Percentiles rank a stretch among this genome's conserved stretches.
Conservation (phyloP, 2,888 invertebrate species). For the Melinopterus prodromus region DNA sequence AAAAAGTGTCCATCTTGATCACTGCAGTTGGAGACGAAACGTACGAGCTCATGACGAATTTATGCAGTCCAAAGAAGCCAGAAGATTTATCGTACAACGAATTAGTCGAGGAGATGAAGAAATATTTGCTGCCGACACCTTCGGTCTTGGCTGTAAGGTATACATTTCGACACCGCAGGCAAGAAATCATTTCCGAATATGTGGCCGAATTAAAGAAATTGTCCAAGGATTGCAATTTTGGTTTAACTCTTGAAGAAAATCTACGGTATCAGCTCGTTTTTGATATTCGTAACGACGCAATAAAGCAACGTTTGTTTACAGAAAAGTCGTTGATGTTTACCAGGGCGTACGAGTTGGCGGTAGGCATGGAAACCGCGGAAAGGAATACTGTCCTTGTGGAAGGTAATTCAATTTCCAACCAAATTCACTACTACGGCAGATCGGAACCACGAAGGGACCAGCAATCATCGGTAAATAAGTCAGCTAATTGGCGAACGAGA, state of each 20-base stretch:
- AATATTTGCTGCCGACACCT: slow-evolving; percentile 15
- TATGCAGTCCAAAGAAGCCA: slow-evolving; percentile 40
- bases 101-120: background rate
- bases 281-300: slow-evolving; percentile 12
- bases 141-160: slow-evolving; percentile 24
- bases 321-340: slow-evolving; percentile 6
- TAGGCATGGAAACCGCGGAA: slow-evolving; percentile 25
- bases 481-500: background rate
- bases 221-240: slow-evolving; percentile 19
- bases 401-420: slow-evolving; percentile 9
- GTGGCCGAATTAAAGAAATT: slow-evolving; percentile 24
- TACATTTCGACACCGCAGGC: slow-evolving; percentile 24
- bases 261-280: slow-evolving; percentile 19
- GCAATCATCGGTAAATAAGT: background rate
- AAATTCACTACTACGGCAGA: background rate
- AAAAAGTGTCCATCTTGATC: slow-evolving; percentile 31
- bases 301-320: slow-evolving; percentile 12
- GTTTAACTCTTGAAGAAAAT: slow-evolving; percentile 26
- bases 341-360: slow-evolving; percentile 16
- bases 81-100: slow-evolving; percentile 23
- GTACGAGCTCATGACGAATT: slow-evolving; percentile 38
- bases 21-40: slow-evolving; percentile 33
- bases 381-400: slow-evolving; percentile 15
- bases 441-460: background rate
- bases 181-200: slow-evolving; percentile 9